Evolutionary conservation across 1,140 invertebrate genomes (phyloP).

Genomic region (Sesamia nonagrioides): DNA sequence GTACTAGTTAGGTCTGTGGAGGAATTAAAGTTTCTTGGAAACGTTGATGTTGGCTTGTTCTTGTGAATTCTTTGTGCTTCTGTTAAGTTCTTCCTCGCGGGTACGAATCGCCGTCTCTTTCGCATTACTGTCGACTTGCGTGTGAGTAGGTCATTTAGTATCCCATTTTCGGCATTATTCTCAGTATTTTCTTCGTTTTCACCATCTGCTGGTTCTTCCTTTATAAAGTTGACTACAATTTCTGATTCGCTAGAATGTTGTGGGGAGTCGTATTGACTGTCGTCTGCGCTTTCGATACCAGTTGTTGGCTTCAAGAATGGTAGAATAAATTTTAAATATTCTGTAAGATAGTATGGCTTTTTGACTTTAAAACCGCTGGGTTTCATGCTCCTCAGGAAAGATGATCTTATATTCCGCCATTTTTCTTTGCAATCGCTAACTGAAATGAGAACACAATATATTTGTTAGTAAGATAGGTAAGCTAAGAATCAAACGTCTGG

Average conservation of each 20-base stretch:
- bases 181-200: constrained; percentile 10
- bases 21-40: not conserved
- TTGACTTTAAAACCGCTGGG: constrained; percentile 55
- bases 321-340: constrained; percentile 61
- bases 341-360: constrained; percentile 61
- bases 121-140: not conserved
- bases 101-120: constrained; percentile 26
- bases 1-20: not conserved
- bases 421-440: constrained; percentile 68
- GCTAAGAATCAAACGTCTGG: constrained; percentile 32
- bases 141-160: not conserved
- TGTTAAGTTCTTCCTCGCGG: not conserved
- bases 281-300: constrained; percentile 52
- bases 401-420: constrained; percentile 67
- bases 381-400: constrained; percentile 63
- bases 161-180: constrained; percentile 12
- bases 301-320: constrained; percentile 61
- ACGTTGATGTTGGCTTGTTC: constrained; percentile 15
- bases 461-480: constrained; percentile 9
- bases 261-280: constrained; percentile 24
- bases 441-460: constrained; percentile 50
- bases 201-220: constrained; percentile 18
- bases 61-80: not conserved
- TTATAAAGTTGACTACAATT: constrained; percentile 20
- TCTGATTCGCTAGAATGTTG: constrained; percentile 32